Base-by-base conservation (phyloP, 2,113 vertebrate species). In the Gadus chalcogrammus region DNA sequence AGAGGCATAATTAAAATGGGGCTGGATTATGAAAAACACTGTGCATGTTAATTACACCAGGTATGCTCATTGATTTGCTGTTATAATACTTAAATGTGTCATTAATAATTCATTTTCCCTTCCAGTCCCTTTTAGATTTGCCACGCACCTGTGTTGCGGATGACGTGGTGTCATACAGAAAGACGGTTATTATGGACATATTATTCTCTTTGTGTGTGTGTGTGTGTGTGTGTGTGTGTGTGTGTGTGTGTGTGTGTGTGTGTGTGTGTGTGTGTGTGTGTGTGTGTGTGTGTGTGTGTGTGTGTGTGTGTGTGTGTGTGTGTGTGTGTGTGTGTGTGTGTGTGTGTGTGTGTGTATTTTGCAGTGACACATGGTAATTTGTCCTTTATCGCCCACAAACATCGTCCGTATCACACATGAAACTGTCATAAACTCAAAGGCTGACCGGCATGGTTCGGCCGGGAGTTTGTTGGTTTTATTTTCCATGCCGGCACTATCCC, bases 101-200 rank as follows among this genome's bases (percentile, higher is more conserved):
- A 92, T 93, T 93, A 92, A 93, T 92, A 91, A 92, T 93, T 92
- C 92, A 93, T 93, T 90, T 87, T 81, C 69, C 42, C 85, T 83
- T 84, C 90, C 85, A 88, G 87, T 87, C 82, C 76, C 56, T 70
- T 88, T 84, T 87, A 13, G 42, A 89, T 91, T 90, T 91, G 88
- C 90, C 86, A 88, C 85, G 90, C 92, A 92, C 91, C 91, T 93
- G 92, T 85, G 89, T 86, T 86, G 90, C 83, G 87, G 89, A 86
- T 83, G 85, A 86, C 78, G 80, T 86, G 16, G 85, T 85, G 90
- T 87, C 85, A 87, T 72, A 69, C 86, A 85, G 69, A 87, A 85
- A 80, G 88, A 88, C 81, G 84, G 84, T 85, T 77, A 88, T 90
- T 87, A 89, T 72, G 72, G 78, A 72, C 89, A 88, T 79, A 74